These are phyloP conservation scores for Furnarius figulus DNA, from an alignment of 2,113 vertebrate species.

Conservation along the genomic window DNA sequence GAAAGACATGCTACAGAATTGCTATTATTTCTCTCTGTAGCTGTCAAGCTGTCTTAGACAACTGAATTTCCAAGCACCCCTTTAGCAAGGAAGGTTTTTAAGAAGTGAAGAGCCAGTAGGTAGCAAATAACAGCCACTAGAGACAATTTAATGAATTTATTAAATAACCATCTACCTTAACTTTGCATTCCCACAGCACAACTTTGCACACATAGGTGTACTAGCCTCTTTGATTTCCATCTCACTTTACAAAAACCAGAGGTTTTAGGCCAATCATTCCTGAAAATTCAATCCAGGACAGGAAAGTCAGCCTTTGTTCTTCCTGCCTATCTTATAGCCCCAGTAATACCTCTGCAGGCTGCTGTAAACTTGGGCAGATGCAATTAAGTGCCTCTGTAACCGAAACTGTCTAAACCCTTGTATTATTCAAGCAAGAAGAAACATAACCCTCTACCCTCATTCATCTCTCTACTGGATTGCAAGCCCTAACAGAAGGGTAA, in stretches of 20 bases:
- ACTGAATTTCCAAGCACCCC: neutral
- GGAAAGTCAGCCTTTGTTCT: neutral
- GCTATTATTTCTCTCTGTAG: neutral
- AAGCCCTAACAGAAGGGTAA: neutral
- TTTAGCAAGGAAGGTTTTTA: neutral
- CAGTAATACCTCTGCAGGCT: neutral
- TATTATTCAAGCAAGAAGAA: slow-evolving; percentile 55
- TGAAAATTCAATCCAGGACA: neutral
- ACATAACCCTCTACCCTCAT: neutral
- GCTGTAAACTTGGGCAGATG: neutral
- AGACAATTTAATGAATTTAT: neutral
- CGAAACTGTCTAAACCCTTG: slow-evolving; percentile 1
- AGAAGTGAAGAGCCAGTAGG: neutral
- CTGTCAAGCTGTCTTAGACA: neutral
- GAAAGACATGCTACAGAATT: neutral
- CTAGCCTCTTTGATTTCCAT: neutral
- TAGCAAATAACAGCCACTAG: neutral
- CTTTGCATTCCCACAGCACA: neutral
- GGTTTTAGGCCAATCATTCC: neutral
- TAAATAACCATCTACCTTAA: neutral
- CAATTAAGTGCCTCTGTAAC: slow-evolving; percentile 15
- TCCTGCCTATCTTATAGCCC: neutral
- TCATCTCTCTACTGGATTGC: neutral
- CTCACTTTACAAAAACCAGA: neutral
- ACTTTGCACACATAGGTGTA: neutral